Percentiles rank a stretch among this genome's conserved stretches.
phyloP scores from a whole-genome alignment of 2,113 vertebrate species.

The Pseudonaja textilis region DNA sequence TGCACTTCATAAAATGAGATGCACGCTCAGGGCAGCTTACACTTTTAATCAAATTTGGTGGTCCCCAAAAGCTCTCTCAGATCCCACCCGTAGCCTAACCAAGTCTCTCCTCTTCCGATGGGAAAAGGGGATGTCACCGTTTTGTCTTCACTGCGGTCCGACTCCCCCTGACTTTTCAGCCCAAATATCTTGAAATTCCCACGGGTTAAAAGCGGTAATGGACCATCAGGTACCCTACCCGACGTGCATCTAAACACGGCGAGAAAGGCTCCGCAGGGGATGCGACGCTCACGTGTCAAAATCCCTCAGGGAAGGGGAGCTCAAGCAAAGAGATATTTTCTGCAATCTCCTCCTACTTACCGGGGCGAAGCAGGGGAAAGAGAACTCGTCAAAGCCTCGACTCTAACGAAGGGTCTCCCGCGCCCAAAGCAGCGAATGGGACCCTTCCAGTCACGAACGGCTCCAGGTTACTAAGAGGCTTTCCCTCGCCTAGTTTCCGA shows the following conservation, averaged over 20 bases:
- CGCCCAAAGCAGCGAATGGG: neutral
- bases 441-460: neutral
- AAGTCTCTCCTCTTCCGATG: neutral
- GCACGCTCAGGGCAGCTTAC: neutral
- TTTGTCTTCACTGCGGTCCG: neutral
- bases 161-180: neutral
- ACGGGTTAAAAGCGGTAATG: neutral
- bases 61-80: neutral
- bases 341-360: neutral
- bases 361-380: neutral
- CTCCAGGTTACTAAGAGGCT: neutral
- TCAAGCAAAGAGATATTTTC: neutral
- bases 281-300: neutral
- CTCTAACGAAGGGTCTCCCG: neutral
- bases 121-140: neutral
- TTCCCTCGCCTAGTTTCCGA: accelerated
- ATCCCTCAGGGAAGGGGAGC: neutral
- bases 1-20: neutral
- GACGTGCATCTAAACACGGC: neutral
- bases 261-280: neutral
- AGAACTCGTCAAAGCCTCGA: too few species aligned
- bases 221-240: neutral
- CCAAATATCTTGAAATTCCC: neutral
- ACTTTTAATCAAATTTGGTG: neutral
- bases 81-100: neutral